Evolutionary conservation across 1,140 invertebrate genomes (phyloP), one percentile per base, ranked within the genome.

Genomic region (Matsumurasca onukii): DNA sequence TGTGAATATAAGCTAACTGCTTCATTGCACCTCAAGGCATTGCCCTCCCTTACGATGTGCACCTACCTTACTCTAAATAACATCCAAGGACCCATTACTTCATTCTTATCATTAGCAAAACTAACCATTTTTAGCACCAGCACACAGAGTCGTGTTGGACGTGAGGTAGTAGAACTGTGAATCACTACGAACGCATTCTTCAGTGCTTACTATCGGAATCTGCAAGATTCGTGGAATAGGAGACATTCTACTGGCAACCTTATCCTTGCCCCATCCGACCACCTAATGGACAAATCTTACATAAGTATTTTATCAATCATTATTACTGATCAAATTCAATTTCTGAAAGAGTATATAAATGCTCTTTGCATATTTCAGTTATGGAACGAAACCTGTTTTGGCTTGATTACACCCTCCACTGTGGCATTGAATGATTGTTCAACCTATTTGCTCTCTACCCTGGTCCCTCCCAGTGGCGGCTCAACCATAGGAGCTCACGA

Each of bases 221-320:
- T 52, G 73, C 0, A 73, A 73, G 31, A 77, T 69, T 20, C 73
- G 75, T 12, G 80, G 80, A 62, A 78, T 75, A 3, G 72, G 48
- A 3, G 74, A 68, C 17, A 76, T 66, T 20, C 59, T 68, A 12
- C 81, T 73, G 2, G 82, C 81, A 0, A 77, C 76, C 68, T 84
- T 82, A 70, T 86, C 82, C 55, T 80, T 83, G 27, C 86, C 86
- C 87, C 87, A 89, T 0, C 87, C 87, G 1, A 88, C 84, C 0
- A 88, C 73, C 74, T 75, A 55, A 34, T 57, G 57, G 55, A 62
- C 49, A n/a, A n/a, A n/a, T n/a, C n/a, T n/a, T n/a, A n/a, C n/a
- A n/a, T n/a, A n/a, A n/a, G n/a, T n/a, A n/a, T n/a, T n/a, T n/a
- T n/a, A n/a, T n/a, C n/a, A n/a, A n/a, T n/a, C n/a, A n/a, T n/a